Evolutionary conservation across 2,113 vertebrate species (phyloP).

Genomic region (Heptranchias perlo): DNA sequence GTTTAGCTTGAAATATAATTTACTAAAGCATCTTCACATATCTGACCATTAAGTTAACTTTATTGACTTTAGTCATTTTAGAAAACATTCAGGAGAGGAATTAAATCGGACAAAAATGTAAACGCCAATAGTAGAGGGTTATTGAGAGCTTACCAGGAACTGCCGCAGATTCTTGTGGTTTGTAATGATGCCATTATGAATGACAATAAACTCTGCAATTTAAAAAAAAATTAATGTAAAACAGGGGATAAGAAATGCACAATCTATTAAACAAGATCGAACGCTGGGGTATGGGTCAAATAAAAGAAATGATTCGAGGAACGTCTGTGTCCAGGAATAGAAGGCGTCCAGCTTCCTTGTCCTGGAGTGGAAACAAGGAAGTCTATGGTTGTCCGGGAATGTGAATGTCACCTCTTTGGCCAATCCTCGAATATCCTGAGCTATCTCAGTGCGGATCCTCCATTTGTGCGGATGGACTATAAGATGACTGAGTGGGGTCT

Average conservation of each 20-base stretch:
- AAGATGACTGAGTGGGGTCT: not conserved
- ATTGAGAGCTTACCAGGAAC: constrained; percentile 36
- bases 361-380: not conserved
- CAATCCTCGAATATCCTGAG: not conserved
- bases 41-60: not conserved
- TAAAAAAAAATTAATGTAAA: not conserved
- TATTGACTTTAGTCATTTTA: not conserved
- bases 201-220: constrained; percentile 38
- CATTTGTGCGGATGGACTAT: not conserved
- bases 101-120: not conserved
- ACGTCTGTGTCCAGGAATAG: not conserved
- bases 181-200: constrained; percentile 40
- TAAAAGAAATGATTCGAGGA: not conserved
- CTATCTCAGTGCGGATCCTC: too few relatives aligned
- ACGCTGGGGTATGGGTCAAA: not conserved
- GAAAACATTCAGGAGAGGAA: not conserved
- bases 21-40: not conserved
- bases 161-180: constrained; percentile 30
- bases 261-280: not conserved
- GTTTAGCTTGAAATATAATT: not conserved
- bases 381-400: not conserved
- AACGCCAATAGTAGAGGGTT: not conserved
- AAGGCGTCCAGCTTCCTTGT: not conserved
- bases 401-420: not conserved
- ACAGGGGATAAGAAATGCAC: not conserved